A percentile compares a stretch with the other conserved stretches of the same genome.
Conservation (phyloP, 2,113 vertebrate species). For the Leptosomus discolor region DNA sequence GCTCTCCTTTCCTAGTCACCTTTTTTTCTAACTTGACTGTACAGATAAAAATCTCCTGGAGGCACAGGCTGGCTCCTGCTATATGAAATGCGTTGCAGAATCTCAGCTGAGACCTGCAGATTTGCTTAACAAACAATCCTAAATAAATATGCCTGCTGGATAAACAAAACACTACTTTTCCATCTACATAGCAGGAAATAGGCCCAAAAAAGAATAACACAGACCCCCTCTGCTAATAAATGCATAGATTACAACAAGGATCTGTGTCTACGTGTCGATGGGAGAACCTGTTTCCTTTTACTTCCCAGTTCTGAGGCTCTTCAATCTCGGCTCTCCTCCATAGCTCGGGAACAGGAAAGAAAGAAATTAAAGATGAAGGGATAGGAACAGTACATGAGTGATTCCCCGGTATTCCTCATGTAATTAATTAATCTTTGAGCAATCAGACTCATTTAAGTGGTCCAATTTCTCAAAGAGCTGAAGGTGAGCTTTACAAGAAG, state of each 20-base stretch:
- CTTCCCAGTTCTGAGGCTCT: neutral
- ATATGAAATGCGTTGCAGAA: neutral
- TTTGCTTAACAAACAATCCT: neutral
- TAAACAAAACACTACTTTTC: neutral
- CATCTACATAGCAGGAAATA: neutral
- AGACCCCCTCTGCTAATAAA: neutral
- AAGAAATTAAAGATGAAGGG: neutral
- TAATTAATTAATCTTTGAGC: neutral
- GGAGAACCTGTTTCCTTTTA: neutral
- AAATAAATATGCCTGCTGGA: neutral
- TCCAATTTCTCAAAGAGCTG: neutral
- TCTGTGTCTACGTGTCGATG: neutral
- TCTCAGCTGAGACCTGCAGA: neutral
- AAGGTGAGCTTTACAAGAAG: neutral
- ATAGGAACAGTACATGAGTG: neutral
- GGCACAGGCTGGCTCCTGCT: neutral
- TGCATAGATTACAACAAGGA: neutral
- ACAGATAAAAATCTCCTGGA: neutral
- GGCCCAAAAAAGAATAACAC: neutral
- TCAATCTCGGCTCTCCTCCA: neutral
- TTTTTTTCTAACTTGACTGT: neutral
- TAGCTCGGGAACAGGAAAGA: neutral
- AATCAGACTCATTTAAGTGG: neutral
- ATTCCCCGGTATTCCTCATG: neutral
- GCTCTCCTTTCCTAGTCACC: neutral